Conservation (phyloP, 2,888 invertebrate species). For the Noctua pronuba region DNA sequence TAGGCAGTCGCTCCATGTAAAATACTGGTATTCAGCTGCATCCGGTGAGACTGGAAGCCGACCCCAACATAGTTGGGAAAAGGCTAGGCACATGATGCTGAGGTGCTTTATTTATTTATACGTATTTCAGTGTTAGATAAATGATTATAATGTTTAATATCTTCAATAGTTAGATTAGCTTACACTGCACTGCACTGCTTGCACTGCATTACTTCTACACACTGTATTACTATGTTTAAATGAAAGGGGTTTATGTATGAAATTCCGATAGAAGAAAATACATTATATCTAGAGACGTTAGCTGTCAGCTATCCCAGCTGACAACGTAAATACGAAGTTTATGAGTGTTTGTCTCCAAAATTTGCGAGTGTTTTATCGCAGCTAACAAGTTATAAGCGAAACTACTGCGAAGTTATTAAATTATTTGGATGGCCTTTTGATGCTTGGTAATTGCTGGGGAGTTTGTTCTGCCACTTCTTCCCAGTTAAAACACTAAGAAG, state of each 20-base stretch:
- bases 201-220: not conserved
- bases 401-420: not conserved
- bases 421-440: constrained; percentile 1
- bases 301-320: not conserved
- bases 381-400: not conserved
- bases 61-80: not conserved
- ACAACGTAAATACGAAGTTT: not conserved
- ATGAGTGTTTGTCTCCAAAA: not conserved
- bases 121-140: no score
- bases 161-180: not conserved
- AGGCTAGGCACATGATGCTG: not conserved
- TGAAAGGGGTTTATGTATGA: not conserved
- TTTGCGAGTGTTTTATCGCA: not conserved
- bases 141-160: not conserved
- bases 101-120: not conserved
- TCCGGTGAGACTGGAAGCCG: not conserved
- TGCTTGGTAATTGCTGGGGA: not conserved
- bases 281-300: not conserved
- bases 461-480: not conserved
- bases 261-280: not conserved
- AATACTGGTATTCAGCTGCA: not conserved
- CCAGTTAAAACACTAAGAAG: not conserved
- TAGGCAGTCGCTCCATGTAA: not conserved
- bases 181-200: no score
- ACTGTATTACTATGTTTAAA: not conserved